A percentile compares a stretch with the other conserved stretches of the same genome.
phyloP scores from a whole-genome alignment of 1,140 invertebrate species.

The Wasmannia auropunctata region DNA sequence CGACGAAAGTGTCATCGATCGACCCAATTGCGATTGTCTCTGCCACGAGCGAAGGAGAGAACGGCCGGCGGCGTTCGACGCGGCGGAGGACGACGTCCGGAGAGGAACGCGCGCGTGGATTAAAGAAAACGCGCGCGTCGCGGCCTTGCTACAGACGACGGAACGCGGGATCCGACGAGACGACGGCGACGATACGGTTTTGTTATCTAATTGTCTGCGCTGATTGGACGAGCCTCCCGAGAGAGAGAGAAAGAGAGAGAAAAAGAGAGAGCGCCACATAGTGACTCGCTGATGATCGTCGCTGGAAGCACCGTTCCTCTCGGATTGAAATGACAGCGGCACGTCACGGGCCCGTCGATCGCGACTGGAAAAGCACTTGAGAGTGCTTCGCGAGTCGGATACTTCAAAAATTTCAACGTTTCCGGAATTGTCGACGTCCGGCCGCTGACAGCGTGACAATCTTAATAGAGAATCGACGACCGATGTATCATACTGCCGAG shows the following conservation, averaged over 20 bases:
- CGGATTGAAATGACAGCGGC: background rate
- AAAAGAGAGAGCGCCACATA: background rate
- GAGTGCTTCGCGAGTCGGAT: background rate
- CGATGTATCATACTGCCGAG: background rate
- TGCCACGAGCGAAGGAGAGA: background rate
- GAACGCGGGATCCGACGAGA: background rate
- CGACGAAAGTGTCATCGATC: slow-evolving; percentile 59
- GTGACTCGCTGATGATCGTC: background rate
- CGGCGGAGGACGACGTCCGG: background rate
- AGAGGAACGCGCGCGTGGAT: background rate
- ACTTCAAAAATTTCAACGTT: background rate
- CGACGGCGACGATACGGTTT: slow-evolving; percentile 28
- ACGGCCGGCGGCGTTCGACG: background rate
- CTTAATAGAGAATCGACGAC: background rate
- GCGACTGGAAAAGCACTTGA: background rate
- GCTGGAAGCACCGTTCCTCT: background rate
- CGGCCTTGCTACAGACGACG: background rate
- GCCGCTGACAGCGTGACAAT: background rate
- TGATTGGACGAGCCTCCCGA: slow-evolving; percentile 33
- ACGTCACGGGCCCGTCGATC: background rate
- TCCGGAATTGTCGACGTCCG: background rate
- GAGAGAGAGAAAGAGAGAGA: background rate
- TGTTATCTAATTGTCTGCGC: slow-evolving; percentile 44
- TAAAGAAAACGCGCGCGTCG: background rate
- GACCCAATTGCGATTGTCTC: slow-evolving; percentile 54